Evolutionary conservation across 2,113 vertebrate genomes (phyloP).

Genomic region (Nothobranchius kuhntae): DNA sequence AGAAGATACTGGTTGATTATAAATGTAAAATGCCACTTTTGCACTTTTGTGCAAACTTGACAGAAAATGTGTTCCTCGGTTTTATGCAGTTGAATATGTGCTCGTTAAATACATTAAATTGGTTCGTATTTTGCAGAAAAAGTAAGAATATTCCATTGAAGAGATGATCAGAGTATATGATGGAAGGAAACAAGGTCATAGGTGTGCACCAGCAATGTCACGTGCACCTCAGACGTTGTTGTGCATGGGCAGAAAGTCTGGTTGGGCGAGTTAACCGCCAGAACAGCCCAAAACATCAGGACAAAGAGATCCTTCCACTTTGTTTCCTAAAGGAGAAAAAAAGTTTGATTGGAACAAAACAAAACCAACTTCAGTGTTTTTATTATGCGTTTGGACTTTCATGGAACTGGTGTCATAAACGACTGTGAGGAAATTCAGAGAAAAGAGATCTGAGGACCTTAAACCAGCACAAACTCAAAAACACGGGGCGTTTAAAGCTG

Average conservation of each 20-base stretch:
- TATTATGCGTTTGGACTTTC: not conserved
- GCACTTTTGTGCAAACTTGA: no score
- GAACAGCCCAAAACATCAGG: slow-evolving; percentile 30
- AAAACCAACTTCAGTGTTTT: not conserved
- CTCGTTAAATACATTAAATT: not conserved
- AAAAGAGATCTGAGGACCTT: not conserved
- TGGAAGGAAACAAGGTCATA: not conserved
- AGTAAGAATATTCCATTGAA: not conserved
- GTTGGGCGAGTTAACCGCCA: slow-evolving; percentile 67
- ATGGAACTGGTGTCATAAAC: not conserved
- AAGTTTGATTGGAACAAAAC: not conserved
- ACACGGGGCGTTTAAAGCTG: not conserved
- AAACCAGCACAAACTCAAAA: not conserved
- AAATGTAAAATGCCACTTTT: no score
- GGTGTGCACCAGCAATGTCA: not conserved
- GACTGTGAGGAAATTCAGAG: no score
- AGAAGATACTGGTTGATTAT: no score
- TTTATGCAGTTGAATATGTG: no score
- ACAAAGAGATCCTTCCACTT: slow-evolving; percentile 53
- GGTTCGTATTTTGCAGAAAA: not conserved
- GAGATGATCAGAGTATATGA: no score
- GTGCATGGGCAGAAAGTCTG: slow-evolving; percentile 48
- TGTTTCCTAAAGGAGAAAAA: slow-evolving; percentile 31
- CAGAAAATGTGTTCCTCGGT: no score
- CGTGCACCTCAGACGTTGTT: not conserved